phyloP scores from a whole-genome alignment of 2,888 invertebrate species.

The Rhimphoctona megacephalus region DNA sequence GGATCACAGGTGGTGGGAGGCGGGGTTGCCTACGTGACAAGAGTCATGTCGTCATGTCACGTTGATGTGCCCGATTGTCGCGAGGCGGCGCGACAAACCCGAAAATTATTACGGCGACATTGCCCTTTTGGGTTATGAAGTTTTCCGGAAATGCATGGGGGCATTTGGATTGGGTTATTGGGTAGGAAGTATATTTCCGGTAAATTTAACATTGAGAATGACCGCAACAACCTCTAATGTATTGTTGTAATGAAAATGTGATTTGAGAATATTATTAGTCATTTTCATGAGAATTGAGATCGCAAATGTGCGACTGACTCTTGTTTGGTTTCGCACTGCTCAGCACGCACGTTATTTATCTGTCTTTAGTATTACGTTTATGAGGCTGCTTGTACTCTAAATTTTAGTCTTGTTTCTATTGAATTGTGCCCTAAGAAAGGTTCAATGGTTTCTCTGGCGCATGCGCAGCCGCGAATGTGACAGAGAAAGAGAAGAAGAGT shows the following conservation, averaged over 20 bases:
- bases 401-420: constrained; percentile 40
- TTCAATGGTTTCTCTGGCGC: constrained; percentile 77
- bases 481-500: constrained; percentile 41
- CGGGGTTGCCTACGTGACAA: constrained; percentile 78
- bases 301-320: background rate
- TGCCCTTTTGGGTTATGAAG: constrained; percentile 15
- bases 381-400: constrained; percentile 2
- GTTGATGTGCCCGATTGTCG: constrained; percentile 47
- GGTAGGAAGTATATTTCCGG: background rate
- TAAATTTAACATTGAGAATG: background rate
- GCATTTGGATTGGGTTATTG: background rate
- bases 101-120: background rate
- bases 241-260: background rate
- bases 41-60: constrained; percentile 70
- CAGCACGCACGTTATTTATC: background rate
- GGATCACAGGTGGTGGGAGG: constrained; percentile 56
- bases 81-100: constrained; percentile 7
- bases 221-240: background rate
- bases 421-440: constrained; percentile 57
- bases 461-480: constrained; percentile 55
- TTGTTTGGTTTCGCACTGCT: background rate
- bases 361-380: background rate
- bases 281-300: background rate
- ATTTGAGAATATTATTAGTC: background rate
- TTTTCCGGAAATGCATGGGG: background rate